Evolutionary conservation across 2,113 vertebrate species (phyloP).

Genomic region (Stegastes partitus): DNA sequence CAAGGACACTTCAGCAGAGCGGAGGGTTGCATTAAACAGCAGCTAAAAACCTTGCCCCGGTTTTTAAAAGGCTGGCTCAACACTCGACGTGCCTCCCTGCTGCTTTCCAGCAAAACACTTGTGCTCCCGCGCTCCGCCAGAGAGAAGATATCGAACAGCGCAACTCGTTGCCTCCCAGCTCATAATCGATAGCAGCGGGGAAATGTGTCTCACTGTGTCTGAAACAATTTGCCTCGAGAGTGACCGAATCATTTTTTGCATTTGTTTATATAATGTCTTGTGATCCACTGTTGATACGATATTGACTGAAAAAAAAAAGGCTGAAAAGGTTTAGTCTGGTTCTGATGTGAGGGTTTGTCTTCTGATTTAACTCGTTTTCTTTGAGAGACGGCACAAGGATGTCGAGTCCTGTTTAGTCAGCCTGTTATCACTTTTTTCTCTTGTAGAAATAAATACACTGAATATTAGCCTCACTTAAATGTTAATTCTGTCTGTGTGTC

Average conservation of each 20-base stretch:
- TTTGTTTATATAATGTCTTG: conserved; percentile 11
- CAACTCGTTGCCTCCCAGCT: conserved; percentile 7
- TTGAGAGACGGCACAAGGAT: not conserved
- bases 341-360: not conserved
- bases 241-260: conserved; percentile 2
- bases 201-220: conserved; percentile 14
- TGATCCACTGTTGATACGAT: not conserved
- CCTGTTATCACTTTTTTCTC: too few species aligned
- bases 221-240: conserved; percentile 6
- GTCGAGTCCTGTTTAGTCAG: not conserved
- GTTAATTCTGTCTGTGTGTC: conserved; percentile 3
- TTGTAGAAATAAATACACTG: not conserved
- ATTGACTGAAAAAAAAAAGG: not conserved
- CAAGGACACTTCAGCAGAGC: conserved; percentile 60
- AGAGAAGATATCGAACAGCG: conserved; percentile 12
- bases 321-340: not conserved
- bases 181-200: conserved; percentile 6
- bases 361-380: not conserved
- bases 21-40: conserved; percentile 7
- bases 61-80: conserved; percentile 28
- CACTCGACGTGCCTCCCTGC: conserved; percentile 4
- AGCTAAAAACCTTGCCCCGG: not conserved
- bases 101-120: conserved; percentile 16
- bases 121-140: not conserved
- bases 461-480: not conserved